These are phyloP conservation scores for Coleophora flavipennella DNA, from an alignment of 2,888 invertebrate species.

Conservation along the genomic window DNA sequence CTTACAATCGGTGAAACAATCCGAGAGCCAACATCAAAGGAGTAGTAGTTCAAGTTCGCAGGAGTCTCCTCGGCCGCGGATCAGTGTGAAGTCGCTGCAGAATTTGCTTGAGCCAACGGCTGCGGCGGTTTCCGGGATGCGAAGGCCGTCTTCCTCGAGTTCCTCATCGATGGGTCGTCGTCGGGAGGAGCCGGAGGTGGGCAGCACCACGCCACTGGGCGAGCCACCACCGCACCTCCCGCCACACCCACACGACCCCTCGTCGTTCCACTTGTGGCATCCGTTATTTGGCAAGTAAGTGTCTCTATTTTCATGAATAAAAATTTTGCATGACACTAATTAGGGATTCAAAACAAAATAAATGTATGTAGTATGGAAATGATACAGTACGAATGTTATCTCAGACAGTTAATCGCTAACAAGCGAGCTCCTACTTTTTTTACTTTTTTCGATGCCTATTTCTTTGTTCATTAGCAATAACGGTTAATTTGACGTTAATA, in stretches of 20 bases:
- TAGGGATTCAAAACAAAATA: too few species aligned
- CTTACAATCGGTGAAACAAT: slow-evolving; percentile 49
- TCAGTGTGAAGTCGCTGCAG: slow-evolving; percentile 75
- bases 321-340: too few species aligned
- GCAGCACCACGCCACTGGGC: slow-evolving; percentile 75
- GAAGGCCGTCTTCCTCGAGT: slow-evolving; percentile 41
- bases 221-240: slow-evolving; percentile 45
- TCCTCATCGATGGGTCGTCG: slow-evolving; percentile 55
- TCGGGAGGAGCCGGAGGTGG: slow-evolving; percentile 75
- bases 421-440: too few species aligned
- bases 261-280: slow-evolving; percentile 85
- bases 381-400: too few species aligned
- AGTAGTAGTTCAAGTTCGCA: slow-evolving; percentile 41
- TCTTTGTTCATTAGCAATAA: too few species aligned
- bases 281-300: slow-evolving; percentile 90
- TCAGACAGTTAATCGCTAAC: too few species aligned
- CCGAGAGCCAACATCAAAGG: slow-evolving; percentile 32
- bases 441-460: too few species aligned
- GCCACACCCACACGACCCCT: slow-evolving; percentile 60
- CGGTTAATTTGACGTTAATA: too few species aligned
- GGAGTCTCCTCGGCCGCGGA: slow-evolving; percentile 70
- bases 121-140: slow-evolving; percentile 39
- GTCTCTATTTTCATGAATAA: slow-evolving; percentile 7
- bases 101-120: slow-evolving; percentile 73
- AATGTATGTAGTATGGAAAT: too few species aligned